These are phyloP conservation scores for Brachylomia viminalis DNA, from an alignment of 2,888 invertebrate genomes.

Conservation along the genomic window DNA sequence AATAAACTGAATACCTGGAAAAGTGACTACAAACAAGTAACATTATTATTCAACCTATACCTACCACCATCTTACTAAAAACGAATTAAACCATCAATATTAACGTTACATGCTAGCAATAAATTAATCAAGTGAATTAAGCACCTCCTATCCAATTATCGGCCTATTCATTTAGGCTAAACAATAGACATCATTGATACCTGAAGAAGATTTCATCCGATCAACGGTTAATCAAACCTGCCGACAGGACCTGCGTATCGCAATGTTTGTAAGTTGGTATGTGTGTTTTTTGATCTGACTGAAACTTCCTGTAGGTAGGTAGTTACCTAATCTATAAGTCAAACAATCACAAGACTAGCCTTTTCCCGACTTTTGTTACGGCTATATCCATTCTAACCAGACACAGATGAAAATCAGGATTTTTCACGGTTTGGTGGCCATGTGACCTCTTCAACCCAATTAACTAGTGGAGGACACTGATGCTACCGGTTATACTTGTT, in stretches of 20 bases:
- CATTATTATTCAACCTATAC: background rate
- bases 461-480: conserved; percentile 27
- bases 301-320: background rate
- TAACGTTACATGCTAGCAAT: background rate
- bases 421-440: conserved; percentile 35
- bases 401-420: conserved; percentile 44
- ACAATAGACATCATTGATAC: conserved; percentile 22
- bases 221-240: background rate
- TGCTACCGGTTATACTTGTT: conserved; percentile 30
- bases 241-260: background rate
- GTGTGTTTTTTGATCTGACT: background rate
- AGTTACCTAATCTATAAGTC: background rate
- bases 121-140: conserved; percentile 20
- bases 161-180: conserved; percentile 13
- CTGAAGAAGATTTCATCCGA: conserved; percentile 10
- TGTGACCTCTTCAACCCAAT: conserved; percentile 46
- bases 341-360: background rate
- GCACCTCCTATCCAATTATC: conserved; percentile 6
- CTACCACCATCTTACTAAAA: background rate
- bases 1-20: conserved; percentile 2
- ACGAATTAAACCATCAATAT: conserved; percentile 10
- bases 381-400: conserved; percentile 15
- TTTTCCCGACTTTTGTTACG: conserved; percentile 6
- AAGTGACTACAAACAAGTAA: background rate
- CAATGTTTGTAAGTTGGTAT: background rate